These are phyloP conservation scores for Anolis carolinensis DNA, from an alignment of 2,113 vertebrate species.

Conservation along the genomic window DNA sequence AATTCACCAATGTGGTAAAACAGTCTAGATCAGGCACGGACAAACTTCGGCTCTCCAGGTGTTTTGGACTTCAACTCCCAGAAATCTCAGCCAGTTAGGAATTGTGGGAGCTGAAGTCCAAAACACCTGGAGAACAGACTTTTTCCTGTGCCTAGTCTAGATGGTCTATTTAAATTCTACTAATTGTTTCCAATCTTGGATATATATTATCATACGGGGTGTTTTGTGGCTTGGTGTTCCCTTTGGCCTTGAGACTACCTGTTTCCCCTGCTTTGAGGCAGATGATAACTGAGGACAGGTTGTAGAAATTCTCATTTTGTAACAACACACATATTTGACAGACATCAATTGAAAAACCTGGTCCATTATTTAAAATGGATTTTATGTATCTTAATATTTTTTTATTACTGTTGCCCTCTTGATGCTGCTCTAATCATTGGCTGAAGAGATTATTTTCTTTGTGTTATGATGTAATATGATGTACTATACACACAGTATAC, in stretches of 20 bases:
- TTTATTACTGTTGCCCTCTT: background rate
- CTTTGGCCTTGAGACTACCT: background rate
- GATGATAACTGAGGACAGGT: background rate
- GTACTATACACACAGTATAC: background rate
- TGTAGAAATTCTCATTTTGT: background rate
- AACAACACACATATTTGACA: background rate
- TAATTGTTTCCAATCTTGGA: too few species aligned
- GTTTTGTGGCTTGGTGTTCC: too few species aligned
- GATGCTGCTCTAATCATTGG: background rate
- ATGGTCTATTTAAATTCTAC: too few species aligned
- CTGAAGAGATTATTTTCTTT: background rate
- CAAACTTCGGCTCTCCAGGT: too few species aligned
- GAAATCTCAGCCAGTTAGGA: too few species aligned
- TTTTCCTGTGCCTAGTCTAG: too few species aligned
- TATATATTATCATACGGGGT: too few species aligned
- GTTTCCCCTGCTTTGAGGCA: background rate
- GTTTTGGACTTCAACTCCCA: too few species aligned
- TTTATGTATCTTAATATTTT: background rate
- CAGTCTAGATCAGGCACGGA: too few species aligned
- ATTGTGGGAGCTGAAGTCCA: too few species aligned
- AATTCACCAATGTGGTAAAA: background rate
- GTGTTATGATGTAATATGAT: background rate
- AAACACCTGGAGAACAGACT: too few species aligned
- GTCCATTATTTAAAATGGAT: background rate
- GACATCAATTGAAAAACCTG: background rate